Conservation (phyloP, 2,888 invertebrate genomes). For the Trilocha varians region DNA sequence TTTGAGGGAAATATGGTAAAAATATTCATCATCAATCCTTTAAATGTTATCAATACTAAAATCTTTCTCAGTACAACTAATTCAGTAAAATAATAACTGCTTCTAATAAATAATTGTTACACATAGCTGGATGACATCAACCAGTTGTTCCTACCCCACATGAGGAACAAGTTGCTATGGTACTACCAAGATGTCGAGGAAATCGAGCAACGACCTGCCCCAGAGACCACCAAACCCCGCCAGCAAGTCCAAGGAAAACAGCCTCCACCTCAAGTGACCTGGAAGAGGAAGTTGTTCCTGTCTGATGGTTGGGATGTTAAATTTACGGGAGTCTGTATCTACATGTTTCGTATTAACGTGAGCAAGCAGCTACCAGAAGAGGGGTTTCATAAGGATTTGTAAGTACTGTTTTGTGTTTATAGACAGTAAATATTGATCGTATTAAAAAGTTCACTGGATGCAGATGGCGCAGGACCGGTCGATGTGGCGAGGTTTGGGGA, state of each 20-base stretch:
- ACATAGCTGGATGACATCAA: conserved; percentile 93
- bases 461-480: too few relatives aligned
- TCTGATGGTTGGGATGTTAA: conserved; percentile 89
- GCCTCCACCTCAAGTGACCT: conserved; percentile 51
- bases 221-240: conserved; percentile 55
- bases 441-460: too few relatives aligned
- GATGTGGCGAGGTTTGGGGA: too few relatives aligned
- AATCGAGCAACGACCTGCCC: conserved; percentile 67
- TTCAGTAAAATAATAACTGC: too few relatives aligned
- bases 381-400: conserved; percentile 91
- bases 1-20: conserved; percentile 93
- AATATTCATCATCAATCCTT: too few relatives aligned
- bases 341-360: conserved; percentile 88
- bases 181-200: conserved; percentile 91
- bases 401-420: conserved; percentile 28
- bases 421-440: too few relatives aligned
- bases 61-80: too few relatives aligned
- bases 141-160: conserved; percentile 87
- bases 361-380: conserved; percentile 91
- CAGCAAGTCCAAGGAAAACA: conserved; percentile 63
- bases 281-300: conserved; percentile 85
- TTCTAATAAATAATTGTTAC: too few relatives aligned
- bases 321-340: conserved; percentile 87
- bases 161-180: conserved; percentile 89
- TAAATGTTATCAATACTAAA: too few relatives aligned